Evolutionary conservation across 2,113 vertebrate genomes (phyloP).

Genomic region (Epinephelus fuscoguttatus): DNA sequence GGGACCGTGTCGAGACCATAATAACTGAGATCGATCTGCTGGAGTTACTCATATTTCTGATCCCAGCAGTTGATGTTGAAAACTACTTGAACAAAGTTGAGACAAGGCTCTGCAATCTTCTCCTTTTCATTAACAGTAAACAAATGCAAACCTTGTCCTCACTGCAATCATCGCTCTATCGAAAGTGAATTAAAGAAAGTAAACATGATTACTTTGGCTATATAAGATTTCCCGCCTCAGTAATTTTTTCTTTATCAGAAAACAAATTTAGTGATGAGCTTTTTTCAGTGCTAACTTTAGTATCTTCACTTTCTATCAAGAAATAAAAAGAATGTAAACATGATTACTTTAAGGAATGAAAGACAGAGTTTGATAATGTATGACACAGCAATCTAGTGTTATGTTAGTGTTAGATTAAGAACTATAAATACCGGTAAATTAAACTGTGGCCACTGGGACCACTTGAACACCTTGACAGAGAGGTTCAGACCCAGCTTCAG

Average conservation of each 20-base stretch:
- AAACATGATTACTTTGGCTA: slow-evolving; percentile 10
- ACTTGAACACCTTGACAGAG: slow-evolving; percentile 29
- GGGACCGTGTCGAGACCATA: not conserved
- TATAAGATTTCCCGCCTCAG: not conserved
- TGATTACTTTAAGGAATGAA: not conserved
- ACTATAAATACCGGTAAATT: slow-evolving; percentile 5
- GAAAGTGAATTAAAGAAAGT: slow-evolving; percentile 19
- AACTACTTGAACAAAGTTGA: not conserved
- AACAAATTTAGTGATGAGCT: not conserved
- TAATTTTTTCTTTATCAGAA: not conserved
- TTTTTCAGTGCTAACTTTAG: not conserved
- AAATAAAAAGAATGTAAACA: not conserved
- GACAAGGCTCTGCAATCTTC: not conserved
- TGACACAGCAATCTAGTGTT: not conserved
- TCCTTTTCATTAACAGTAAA: not conserved
- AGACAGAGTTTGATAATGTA: not conserved
- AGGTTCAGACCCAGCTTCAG: slow-evolving; percentile 21
- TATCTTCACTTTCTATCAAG: not conserved
- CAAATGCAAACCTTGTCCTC: slow-evolving; percentile 18
- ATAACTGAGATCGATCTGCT: not conserved
- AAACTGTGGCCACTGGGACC: not conserved
- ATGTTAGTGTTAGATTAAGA: not conserved
- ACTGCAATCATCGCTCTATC: slow-evolving; percentile 29
- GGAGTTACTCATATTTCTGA: not conserved
- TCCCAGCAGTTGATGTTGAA: not conserved